Percentiles rank a stretch among this genome's conserved stretches.
These are phyloP conservation scores for Polymixis flavicincta DNA, from an alignment of 2,888 invertebrate species.

Conservation along the genomic window DNA sequence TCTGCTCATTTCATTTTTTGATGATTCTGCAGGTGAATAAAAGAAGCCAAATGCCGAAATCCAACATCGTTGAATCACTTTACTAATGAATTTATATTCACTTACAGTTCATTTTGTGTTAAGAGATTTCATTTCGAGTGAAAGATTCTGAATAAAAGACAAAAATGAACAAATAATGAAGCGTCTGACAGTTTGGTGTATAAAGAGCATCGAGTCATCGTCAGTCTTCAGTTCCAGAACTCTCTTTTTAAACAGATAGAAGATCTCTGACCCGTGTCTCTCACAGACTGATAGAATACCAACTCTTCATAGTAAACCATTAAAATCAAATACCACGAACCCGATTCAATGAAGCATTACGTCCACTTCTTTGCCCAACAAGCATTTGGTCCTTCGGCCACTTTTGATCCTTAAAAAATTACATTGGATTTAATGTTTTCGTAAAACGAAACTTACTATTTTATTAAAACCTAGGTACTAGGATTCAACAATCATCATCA, in stretches of 20 bases:
- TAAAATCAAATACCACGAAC: constrained; percentile 10
- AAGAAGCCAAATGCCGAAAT: no score
- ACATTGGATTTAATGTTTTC: not conserved
- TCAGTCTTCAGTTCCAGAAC: not conserved
- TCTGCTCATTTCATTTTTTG: not conserved
- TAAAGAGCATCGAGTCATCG: not conserved
- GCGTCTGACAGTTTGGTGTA: not conserved
- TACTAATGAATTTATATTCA: not conserved
- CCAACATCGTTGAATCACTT: not conserved
- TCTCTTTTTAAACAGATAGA: not conserved
- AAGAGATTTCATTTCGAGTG: not conserved
- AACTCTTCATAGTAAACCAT: not conserved
- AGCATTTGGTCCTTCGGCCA: not conserved
- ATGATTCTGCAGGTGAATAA: not conserved
- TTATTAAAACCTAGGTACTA: not conserved
- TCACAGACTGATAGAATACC: no score
- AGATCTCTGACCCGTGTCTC: no score
- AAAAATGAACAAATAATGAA: not conserved
- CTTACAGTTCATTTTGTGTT: not conserved
- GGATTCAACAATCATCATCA: not conserved
- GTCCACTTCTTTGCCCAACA: not conserved
- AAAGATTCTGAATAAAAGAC: no score
- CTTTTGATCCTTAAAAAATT: not conserved
- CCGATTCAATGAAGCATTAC: not conserved
- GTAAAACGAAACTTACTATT: not conserved